Conservation (phyloP, 2,797 vertebrate species). For the Hippoglossus hippoglossus region DNA sequence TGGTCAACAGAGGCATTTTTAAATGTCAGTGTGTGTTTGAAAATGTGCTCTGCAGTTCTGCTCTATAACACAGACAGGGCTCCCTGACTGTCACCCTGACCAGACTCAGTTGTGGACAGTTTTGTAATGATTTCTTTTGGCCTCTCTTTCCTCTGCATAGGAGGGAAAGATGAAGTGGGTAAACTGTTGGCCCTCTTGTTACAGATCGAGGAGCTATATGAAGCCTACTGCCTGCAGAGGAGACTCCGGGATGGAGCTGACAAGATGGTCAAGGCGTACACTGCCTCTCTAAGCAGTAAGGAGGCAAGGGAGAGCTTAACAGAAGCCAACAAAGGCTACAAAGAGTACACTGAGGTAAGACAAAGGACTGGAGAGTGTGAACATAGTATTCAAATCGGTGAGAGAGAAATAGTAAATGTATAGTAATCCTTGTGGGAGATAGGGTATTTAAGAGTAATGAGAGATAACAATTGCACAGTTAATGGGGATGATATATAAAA, state of each 20-base stretch:
- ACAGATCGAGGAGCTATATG: conserved; percentile 96
- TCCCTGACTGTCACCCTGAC: too few relatives aligned
- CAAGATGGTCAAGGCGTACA: conserved; percentile 96
- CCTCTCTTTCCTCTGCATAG: too few relatives aligned
- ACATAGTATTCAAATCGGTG: background rate
- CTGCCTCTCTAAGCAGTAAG: conserved; percentile 87
- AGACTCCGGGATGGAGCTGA: conserved; percentile 93
- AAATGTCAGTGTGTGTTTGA: too few relatives aligned
- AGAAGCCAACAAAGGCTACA: conserved; percentile 94
- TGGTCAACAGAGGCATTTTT: too few relatives aligned
- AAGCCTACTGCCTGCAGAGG: conserved; percentile 94
- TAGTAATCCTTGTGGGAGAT: background rate
- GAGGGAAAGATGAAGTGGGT: too few relatives aligned
- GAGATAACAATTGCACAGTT: background rate
- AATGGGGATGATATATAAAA: background rate
- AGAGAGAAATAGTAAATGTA: background rate
- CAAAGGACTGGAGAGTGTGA: background rate
- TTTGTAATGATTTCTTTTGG: too few relatives aligned
- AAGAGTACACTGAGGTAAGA: conserved; percentile 94
- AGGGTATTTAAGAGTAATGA: background rate
- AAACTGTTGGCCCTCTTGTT: conserved; percentile 1
- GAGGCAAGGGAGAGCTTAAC: conserved; percentile 94
- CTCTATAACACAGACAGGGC: too few relatives aligned
- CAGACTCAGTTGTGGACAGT: too few relatives aligned
- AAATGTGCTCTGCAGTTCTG: too few relatives aligned